Percentiles rank a stretch among this genome's conserved stretches.
phyloP scores from a whole-genome alignment of 2,113 vertebrate species.

The Emydocephalus ijimae region DNA sequence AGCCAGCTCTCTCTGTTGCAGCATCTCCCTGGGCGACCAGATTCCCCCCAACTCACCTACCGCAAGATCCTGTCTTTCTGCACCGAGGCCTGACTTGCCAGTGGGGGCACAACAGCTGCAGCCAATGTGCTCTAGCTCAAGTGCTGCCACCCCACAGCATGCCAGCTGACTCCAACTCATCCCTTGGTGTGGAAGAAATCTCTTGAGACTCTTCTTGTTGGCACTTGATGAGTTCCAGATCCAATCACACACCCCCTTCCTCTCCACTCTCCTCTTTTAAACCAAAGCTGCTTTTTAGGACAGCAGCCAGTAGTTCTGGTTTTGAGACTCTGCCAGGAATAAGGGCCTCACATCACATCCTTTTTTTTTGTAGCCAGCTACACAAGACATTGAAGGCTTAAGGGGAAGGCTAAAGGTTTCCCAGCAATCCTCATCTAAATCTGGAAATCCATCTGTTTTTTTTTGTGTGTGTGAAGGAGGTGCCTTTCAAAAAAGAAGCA shows the following conservation, averaged over 20 bases:
- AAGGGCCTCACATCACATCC: background rate
- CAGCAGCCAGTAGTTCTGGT: rapidly evolving
- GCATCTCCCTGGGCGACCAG: slow-evolving; percentile 38
- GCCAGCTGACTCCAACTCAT: background rate
- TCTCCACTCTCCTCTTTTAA: background rate
- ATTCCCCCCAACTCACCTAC: slow-evolving; percentile 51
- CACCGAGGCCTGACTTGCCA: slow-evolving; percentile 31
- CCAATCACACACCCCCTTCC: background rate
- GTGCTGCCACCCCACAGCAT: background rate
- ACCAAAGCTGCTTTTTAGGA: slow-evolving; percentile 1
- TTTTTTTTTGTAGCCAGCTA: background rate
- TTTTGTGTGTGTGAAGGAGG: background rate
- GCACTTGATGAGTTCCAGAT: background rate
- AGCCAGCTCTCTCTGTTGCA: slow-evolving; percentile 38
- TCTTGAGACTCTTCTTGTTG: background rate
- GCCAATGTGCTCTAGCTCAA: background rate
- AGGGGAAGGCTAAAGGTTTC: background rate
- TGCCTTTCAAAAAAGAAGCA: background rate
- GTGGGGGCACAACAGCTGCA: background rate
- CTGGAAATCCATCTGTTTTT: background rate
- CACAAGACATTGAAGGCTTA: background rate
- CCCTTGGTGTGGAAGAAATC: background rate
- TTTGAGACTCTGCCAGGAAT: background rate
- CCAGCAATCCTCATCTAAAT: no score
- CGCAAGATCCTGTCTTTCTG: slow-evolving; percentile 48